Evolutionary conservation across 2,888 invertebrate genomes (phyloP).

Genomic region (Archips crataeganus): DNA sequence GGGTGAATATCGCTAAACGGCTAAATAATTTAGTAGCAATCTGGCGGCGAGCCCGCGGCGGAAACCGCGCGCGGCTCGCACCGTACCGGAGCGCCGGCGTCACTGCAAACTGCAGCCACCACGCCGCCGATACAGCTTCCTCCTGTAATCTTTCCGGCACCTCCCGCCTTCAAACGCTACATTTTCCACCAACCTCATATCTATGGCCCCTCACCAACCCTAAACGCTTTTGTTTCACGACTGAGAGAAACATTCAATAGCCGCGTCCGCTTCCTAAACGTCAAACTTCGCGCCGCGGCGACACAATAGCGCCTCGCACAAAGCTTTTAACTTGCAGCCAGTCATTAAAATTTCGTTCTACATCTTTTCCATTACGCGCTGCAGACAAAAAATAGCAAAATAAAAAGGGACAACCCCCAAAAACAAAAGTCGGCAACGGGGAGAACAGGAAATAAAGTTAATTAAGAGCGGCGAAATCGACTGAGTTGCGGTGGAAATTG

Average conservation of each 20-base stretch:
- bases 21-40: slow-evolving; percentile 85
- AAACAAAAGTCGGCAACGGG: slow-evolving; percentile 82
- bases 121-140: slow-evolving; percentile 34
- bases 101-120: slow-evolving; percentile 32
- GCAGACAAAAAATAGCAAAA: slow-evolving; percentile 84
- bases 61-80: slow-evolving; percentile 54
- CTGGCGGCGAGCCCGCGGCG: slow-evolving; percentile 62
- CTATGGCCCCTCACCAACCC: slow-evolving; percentile 31
- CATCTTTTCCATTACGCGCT: slow-evolving; percentile 84
- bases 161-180: slow-evolving; percentile 39
- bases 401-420: slow-evolving; percentile 77
- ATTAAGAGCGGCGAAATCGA: slow-evolving; percentile 86
- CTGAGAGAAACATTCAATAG: slow-evolving; percentile 62
- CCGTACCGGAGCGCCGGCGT: slow-evolving; percentile 32
- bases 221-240: slow-evolving; percentile 63
- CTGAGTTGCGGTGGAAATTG: slow-evolving; percentile 86
- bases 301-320: slow-evolving; percentile 76
- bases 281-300: slow-evolving; percentile 71
- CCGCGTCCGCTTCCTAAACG: slow-evolving; percentile 68
- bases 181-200: slow-evolving; percentile 16
- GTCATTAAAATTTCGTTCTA: slow-evolving; percentile 85
- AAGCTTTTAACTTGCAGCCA: slow-evolving; percentile 79
- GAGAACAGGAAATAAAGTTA: slow-evolving; percentile 86
- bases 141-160: slow-evolving; percentile 37
- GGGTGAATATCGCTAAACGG: slow-evolving; percentile 83